A percentile compares a stretch with the other conserved stretches of the same genome.
Conservation (phyloP, 1,140 invertebrate genomes). For the Caenorhabditis remanei region DNA sequence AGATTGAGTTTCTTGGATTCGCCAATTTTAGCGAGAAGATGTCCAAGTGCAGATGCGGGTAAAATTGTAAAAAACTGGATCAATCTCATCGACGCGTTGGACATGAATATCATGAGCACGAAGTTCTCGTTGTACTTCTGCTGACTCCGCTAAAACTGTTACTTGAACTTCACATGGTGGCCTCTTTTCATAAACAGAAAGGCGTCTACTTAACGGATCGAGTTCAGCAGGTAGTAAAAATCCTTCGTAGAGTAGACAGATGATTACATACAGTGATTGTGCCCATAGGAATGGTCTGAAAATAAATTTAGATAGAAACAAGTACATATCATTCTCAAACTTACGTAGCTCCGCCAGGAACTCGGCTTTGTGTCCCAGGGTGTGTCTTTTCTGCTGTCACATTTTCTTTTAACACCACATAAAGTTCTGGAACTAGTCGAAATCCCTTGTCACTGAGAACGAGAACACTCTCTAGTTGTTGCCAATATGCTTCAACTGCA, state of each 20-base stretch:
- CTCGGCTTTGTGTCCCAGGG: slow-evolving; percentile 88
- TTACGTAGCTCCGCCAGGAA: slow-evolving; percentile 83
- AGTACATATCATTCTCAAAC: slow-evolving; percentile 41
- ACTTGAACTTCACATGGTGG: slow-evolving; percentile 99
- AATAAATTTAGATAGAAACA: neutral
- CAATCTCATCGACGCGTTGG: slow-evolving; percentile 92
- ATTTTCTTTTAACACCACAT: slow-evolving; percentile 86
- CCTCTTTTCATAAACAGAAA: slow-evolving; percentile 91
- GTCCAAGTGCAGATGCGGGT: slow-evolving; percentile 73
- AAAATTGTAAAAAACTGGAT: slow-evolving; percentile 81
- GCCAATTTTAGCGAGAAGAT: slow-evolving; percentile 78
- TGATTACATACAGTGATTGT: slow-evolving; percentile 95
- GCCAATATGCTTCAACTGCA: slow-evolving; percentile 71
- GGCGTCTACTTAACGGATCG: slow-evolving; percentile 93
- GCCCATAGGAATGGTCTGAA: slow-evolving; percentile 94
- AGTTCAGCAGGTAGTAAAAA: slow-evolving; percentile 94
- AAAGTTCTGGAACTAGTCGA: slow-evolving; percentile 92
- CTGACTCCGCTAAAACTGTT: slow-evolving; percentile 94
- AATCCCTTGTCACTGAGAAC: slow-evolving; percentile 82
- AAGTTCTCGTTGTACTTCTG: slow-evolving; percentile 89
- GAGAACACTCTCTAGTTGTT: slow-evolving; percentile 72
- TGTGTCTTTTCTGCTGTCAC: slow-evolving; percentile 81
- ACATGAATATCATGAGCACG: slow-evolving; percentile 90
- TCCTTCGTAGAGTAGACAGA: slow-evolving; percentile 92
- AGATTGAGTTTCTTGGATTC: slow-evolving; percentile 92